Evolutionary conservation across 2,888 invertebrate species (phyloP).

Genomic region (Ophion slaviceki): DNA sequence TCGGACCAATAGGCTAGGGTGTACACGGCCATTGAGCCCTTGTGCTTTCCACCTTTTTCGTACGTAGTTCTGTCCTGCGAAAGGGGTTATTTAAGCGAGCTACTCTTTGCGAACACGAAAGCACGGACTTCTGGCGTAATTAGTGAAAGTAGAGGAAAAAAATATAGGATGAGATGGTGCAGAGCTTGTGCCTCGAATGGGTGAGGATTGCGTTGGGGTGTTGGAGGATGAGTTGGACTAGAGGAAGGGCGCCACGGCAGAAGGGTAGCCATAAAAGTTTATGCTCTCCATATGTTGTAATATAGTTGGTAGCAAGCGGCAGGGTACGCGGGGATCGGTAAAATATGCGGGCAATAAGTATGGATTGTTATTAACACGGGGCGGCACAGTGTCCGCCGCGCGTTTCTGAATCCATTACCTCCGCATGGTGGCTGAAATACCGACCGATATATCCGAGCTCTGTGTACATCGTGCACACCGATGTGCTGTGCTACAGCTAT

Average conservation of each 20-base stretch:
- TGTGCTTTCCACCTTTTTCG: slow-evolving; percentile 56
- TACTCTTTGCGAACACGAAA: slow-evolving; percentile 43
- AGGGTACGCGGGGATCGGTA: slow-evolving; percentile 81
- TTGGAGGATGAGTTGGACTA: slow-evolving; percentile 54
- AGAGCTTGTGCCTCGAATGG: slow-evolving; percentile 69
- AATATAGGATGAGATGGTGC: slow-evolving; percentile 53
- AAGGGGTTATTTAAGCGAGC: slow-evolving; percentile 64
- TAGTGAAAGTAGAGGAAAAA: slow-evolving; percentile 73
- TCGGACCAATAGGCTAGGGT: slow-evolving; percentile 49
- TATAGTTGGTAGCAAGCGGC: slow-evolving; percentile 79
- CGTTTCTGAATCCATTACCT: slow-evolving; percentile 84
- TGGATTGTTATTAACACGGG: slow-evolving; percentile 84
- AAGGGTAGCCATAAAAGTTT: slow-evolving; percentile 84
- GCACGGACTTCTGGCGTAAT: slow-evolving; percentile 68
- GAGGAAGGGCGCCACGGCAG: slow-evolving; percentile 74
- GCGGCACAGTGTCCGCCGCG: slow-evolving; percentile 83
- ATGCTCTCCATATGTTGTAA: slow-evolving; percentile 84
- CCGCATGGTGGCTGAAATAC: slow-evolving; percentile 84
- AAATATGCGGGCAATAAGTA: slow-evolving; percentile 84
- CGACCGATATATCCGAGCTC: slow-evolving; percentile 83
- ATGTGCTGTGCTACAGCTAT: slow-evolving; percentile 49
- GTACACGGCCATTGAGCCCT: slow-evolving; percentile 52
- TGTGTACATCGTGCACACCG: slow-evolving; percentile 78
- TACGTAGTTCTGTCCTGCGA: slow-evolving; percentile 43
- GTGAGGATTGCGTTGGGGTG: slow-evolving; percentile 69